phyloP scores from a whole-genome alignment of 2,113 vertebrate species.

The Lepisosteus osseus region DNA sequence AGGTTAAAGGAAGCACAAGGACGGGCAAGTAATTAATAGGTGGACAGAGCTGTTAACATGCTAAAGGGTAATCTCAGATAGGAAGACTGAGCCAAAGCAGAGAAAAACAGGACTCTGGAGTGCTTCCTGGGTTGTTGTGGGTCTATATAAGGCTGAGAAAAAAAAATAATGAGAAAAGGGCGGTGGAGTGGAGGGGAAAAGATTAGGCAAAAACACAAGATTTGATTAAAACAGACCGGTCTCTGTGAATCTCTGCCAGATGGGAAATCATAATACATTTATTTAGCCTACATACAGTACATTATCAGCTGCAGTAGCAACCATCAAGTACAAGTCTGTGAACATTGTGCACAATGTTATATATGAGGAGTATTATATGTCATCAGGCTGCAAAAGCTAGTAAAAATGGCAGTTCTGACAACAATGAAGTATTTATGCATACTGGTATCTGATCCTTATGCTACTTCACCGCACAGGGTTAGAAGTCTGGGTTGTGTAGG shows the following conservation, averaged over 20 bases:
- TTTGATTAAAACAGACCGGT: slow-evolving; percentile 7
- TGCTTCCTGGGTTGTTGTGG: background rate
- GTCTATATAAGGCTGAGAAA: background rate
- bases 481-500: background rate
- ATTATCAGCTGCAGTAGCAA: background rate
- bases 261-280: slow-evolving; percentile 6
- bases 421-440: background rate
- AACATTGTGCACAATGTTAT: too few species aligned
- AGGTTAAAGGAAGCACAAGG: slow-evolving; percentile 7
- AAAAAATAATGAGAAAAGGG: background rate
- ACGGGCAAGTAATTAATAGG: slow-evolving; percentile 6
- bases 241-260: slow-evolving; percentile 13
- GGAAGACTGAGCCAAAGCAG: background rate
- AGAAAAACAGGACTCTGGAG: background rate
- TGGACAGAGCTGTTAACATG: background rate
- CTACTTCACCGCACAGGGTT: background rate
- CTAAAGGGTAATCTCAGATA: slow-evolving; percentile 7
- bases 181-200: background rate
- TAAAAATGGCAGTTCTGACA: background rate
- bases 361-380: too few species aligned
- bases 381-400: background rate
- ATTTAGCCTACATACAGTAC: slow-evolving; percentile 1
- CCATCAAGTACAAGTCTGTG: background rate
- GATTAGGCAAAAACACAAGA: slow-evolving; percentile 10
- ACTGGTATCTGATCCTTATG: background rate